phyloP scores from a whole-genome alignment of 2,797 vertebrate genomes.

The Lacerta agilis region DNA sequence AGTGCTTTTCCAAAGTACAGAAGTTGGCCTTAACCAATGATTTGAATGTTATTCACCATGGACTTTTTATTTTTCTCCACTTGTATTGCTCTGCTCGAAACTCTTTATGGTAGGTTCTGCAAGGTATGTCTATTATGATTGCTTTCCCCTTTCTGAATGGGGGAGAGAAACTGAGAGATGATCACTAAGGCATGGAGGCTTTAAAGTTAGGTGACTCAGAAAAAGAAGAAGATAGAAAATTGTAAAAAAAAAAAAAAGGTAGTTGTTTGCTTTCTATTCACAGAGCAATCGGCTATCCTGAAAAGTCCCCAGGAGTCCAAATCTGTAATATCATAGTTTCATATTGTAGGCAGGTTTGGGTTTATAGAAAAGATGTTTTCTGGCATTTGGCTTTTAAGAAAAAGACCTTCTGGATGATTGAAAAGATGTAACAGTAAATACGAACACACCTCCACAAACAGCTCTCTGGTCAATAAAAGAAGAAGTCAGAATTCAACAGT shows the following conservation, averaged over 20 bases:
- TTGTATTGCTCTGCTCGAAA: background rate
- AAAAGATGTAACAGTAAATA: conserved; percentile 4
- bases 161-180: background rate
- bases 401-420: background rate
- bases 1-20: background rate
- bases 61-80: background rate
- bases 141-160: background rate
- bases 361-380: conserved; percentile 16
- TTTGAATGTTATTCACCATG: background rate
- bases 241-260: background rate
- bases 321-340: background rate
- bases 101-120: background rate
- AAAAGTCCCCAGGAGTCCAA: background rate
- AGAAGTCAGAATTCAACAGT: background rate
- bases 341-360: background rate
- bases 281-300: background rate
- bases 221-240: background rate
- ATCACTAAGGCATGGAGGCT: background rate
- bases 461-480: background rate
- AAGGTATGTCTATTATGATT: background rate
- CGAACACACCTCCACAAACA: background rate
- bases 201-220: background rate
- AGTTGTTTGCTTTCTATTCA: background rate
- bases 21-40: background rate
- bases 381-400: background rate